Percentiles rank a stretch among this genome's conserved stretches.
phyloP scores from a whole-genome alignment of 2,888 invertebrate species.

The Cephus rjabovi region DNA sequence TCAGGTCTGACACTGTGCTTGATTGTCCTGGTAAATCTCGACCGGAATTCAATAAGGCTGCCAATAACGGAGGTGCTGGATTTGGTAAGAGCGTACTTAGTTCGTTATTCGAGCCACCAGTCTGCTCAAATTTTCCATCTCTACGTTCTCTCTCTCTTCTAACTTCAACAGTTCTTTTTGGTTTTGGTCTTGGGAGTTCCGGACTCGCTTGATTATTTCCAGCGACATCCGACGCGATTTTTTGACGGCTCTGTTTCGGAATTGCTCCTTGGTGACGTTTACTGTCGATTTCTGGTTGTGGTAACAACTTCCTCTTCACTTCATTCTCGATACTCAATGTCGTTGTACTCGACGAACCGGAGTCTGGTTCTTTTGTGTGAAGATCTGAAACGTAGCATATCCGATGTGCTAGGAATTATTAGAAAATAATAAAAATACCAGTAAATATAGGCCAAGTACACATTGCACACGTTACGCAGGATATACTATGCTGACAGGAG shows the following conservation, averaged over 20 bases:
- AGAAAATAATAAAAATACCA: slow-evolving; percentile 14
- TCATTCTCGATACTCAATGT: slow-evolving; percentile 64
- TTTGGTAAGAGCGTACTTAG: slow-evolving; percentile 75
- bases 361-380: slow-evolving; percentile 66
- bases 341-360: slow-evolving; percentile 70
- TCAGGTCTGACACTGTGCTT: slow-evolving; percentile 32
- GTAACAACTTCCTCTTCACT: slow-evolving; percentile 69
- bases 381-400: slow-evolving; percentile 56
- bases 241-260: slow-evolving; percentile 75
- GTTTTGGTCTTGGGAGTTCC: slow-evolving; percentile 59
- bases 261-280: slow-evolving; percentile 79
- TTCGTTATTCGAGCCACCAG: slow-evolving; percentile 75
- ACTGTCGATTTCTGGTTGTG: slow-evolving; percentile 67
- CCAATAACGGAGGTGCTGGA: slow-evolving; percentile 72
- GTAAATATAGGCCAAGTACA: not conserved
- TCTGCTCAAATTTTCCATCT: slow-evolving; percentile 68
- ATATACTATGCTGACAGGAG: not conserved
- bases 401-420: slow-evolving; percentile 3
- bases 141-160: slow-evolving; percentile 53
- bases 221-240: slow-evolving; percentile 56
- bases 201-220: slow-evolving; percentile 59
- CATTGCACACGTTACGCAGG: not conserved
- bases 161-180: slow-evolving; percentile 64
- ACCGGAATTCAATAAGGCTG: slow-evolving; percentile 74
- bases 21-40: slow-evolving; percentile 69